Evolutionary conservation across 2,797 vertebrate genomes (phyloP).

Genomic region (Urocyon cinereoargenteus): DNA sequence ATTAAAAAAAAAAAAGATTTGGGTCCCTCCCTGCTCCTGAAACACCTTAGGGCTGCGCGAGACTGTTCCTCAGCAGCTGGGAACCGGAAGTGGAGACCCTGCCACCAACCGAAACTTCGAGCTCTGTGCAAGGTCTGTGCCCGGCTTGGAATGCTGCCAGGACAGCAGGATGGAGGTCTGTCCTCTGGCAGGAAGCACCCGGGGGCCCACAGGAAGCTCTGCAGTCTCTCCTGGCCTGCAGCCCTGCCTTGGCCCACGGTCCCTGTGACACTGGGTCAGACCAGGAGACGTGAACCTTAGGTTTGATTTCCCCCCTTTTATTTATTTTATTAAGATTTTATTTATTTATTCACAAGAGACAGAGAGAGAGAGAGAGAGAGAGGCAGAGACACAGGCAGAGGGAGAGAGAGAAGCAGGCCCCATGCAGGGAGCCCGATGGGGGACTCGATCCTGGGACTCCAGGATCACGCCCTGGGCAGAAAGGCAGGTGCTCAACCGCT

Average conservation of each 20-base stretch:
- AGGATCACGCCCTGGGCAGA: too few relatives aligned
- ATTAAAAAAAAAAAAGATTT: background rate
- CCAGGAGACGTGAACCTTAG: background rate
- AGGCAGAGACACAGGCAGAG: too few relatives aligned
- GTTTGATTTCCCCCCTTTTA: background rate
- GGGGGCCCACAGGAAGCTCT: constrained; percentile 65
- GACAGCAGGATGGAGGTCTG: background rate
- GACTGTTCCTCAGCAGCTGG: constrained; percentile 16
- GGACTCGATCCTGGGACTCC: too few relatives aligned
- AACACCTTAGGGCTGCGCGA: background rate
- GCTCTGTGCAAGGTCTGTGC: background rate
- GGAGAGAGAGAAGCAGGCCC: too few relatives aligned
- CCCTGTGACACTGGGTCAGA: background rate
- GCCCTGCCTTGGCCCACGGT: background rate
- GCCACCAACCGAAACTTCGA: constrained; percentile 74
- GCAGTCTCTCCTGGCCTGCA: background rate
- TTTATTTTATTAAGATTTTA: too few relatives aligned
- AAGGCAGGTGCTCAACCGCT: too few relatives aligned
- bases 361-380: too few relatives aligned
- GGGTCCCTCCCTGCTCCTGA: background rate
- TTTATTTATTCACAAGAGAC: too few relatives aligned
- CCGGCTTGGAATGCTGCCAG: constrained; percentile 19
- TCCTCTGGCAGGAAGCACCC: constrained; percentile 46
- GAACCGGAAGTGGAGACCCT: constrained; percentile 68
- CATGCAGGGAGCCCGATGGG: too few relatives aligned